These are phyloP conservation scores for Liopterus haemorrhoidalis DNA, from an alignment of 2,888 invertebrate genomes.

Conservation along the genomic window DNA sequence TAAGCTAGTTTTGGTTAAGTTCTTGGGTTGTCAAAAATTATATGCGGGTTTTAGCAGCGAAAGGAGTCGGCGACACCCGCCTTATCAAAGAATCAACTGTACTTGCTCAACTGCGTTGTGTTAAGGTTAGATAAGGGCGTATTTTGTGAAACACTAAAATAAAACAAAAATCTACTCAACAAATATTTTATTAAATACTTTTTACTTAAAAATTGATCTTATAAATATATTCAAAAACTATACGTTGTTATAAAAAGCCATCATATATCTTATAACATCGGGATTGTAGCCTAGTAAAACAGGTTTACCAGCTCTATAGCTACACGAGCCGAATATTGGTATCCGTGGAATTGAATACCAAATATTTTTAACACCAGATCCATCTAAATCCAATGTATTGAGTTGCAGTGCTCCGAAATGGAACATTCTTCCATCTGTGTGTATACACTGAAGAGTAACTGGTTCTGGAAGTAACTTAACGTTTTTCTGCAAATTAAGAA, in stretches of 20 bases:
- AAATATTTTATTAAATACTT: no score
- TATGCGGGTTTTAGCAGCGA: no score
- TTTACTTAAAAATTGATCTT: no score
- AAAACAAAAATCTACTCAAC: no score
- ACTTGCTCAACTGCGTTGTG: no score
- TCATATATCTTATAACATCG: constrained; percentile 68
- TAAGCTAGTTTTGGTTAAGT: no score
- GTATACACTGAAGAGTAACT: constrained; percentile 74
- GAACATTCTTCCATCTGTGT: constrained; percentile 69
- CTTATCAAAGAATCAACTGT: no score
- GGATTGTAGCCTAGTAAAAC: constrained; percentile 69
- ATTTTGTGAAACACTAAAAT: no score
- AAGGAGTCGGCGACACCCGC: no score
- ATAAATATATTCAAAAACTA: constrained; percentile 35
- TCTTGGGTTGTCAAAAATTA: no score
- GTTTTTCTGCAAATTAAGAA: constrained; percentile 47
- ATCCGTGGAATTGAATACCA: constrained; percentile 68
- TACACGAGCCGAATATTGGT: constrained; percentile 59
- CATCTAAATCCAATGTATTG: constrained; percentile 66
- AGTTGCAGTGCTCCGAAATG: constrained; percentile 81
- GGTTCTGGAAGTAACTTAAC: constrained; percentile 67
- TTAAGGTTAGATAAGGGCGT: no score
- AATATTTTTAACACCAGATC: constrained; percentile 62
- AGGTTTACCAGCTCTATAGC: constrained; percentile 60
- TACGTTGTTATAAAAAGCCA: constrained; percentile 71